phyloP scores from a whole-genome alignment of 2,113 vertebrate genomes.

The Cavia porcellus region DNA sequence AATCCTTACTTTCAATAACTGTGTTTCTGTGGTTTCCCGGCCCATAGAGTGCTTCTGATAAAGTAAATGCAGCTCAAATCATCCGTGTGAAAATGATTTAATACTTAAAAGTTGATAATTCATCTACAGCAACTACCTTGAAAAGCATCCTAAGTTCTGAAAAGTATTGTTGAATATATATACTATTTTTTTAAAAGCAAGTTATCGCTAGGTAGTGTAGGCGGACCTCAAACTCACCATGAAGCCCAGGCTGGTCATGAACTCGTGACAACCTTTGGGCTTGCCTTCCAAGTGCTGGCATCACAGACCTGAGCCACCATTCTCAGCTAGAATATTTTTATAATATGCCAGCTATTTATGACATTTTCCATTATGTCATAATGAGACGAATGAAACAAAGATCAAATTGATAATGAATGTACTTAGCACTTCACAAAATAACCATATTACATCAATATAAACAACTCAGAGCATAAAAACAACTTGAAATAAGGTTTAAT shows the following conservation, averaged over 20 bases:
- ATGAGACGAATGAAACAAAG: neutral
- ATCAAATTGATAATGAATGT: neutral
- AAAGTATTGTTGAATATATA: neutral
- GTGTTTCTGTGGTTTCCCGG: neutral
- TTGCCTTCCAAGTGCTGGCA: neutral
- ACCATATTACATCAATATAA: neutral
- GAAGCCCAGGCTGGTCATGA: neutral
- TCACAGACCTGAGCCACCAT: neutral
- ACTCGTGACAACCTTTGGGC: neutral
- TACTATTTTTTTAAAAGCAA: neutral
- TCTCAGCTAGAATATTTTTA: neutral
- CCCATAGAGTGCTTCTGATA: neutral
- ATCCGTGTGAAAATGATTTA: neutral
- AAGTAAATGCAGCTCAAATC: neutral
- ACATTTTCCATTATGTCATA: neutral
- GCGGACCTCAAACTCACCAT: neutral
- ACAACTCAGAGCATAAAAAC: neutral
- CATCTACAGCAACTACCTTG: neutral
- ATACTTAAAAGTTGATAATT: neutral
- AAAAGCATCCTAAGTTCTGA: neutral
- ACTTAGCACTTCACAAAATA: neutral
- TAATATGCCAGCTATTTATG: neutral
- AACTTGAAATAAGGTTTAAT: neutral
- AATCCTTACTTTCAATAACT: neutral
- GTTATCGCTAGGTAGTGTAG: neutral